Base-by-base conservation (phyloP, 2,888 invertebrate genomes). In the Myopa testacea region DNA sequence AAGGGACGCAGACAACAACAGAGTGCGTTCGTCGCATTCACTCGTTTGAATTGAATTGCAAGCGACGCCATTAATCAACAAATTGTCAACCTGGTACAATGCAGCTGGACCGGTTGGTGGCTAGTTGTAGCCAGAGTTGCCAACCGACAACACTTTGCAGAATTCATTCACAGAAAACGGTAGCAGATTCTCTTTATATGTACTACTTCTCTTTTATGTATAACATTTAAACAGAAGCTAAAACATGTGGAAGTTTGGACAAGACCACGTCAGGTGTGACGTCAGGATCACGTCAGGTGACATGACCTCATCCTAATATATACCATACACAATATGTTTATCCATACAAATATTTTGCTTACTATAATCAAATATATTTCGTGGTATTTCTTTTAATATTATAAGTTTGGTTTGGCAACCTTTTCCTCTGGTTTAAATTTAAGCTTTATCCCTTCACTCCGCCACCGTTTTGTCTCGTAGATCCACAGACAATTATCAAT, bases 51-150 rank as follows among this genome's bases (percentile, higher is more conserved):
- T 55, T 69, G 70, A 67, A 72, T 40, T n/a, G 38, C 75, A 37
- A n/a, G 74, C 40, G 75, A 78, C 75, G 78, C 83, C 81, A 83
- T 85, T 84, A 84, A 85, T 85, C 84, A 85, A 82, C 82, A 82
- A 83, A 85, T 84, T 85, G 84, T 83, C 83, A 84, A 82, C 81
- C 81, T 81, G 80, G 80, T 80, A 83, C 81, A 82, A 82, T 81
- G 81, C 77, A 78, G 78, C 79, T 74, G 68, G 40, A 58, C 34
- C 12, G 10, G 50, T 16, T 26, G 58, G 34, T 38, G 73, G 62
- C 40, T 62, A 34, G 62, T 62, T 10, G n/a, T 60, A 45, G 50
- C 26, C 63, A 45, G 74, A 37, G 74, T 74, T 63, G 65, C 74
- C 74, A 74, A 65, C 26, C 12, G n/a, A 26, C 55, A 55, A 8